phyloP scores from a whole-genome alignment of 1,140 invertebrate species.

The Centruroides sculpturatus region DNA sequence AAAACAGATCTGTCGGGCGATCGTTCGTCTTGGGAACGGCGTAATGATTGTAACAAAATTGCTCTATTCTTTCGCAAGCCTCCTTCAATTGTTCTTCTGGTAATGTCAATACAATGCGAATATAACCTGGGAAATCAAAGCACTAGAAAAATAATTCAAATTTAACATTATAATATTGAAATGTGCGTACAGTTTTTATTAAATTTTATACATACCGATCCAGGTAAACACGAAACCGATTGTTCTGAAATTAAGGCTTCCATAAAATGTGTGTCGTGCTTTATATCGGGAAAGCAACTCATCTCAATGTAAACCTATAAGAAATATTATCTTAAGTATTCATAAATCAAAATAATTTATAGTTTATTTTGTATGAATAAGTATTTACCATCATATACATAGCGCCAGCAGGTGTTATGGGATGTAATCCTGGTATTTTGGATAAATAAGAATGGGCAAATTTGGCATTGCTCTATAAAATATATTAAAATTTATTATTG shows the following conservation, averaged over 20 bases:
- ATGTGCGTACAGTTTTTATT: background rate
- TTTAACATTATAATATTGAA: background rate
- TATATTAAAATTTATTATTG: background rate
- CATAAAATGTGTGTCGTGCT: slow-evolving; percentile 73
- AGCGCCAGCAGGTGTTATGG: slow-evolving; percentile 86
- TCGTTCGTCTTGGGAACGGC: background rate
- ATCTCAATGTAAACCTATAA: slow-evolving; percentile 53
- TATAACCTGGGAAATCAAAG: slow-evolving; percentile 75
- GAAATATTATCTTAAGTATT: background rate
- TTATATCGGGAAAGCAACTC: slow-evolving; percentile 44
- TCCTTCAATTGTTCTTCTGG: slow-evolving; percentile 63
- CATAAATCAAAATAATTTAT: background rate
- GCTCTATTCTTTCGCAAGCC: slow-evolving; percentile 64
- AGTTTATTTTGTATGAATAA: background rate
- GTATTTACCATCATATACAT: slow-evolving; percentile 95
- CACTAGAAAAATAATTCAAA: slow-evolving; percentile 31
- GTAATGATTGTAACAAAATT: slow-evolving; percentile 56
- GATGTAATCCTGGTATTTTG: slow-evolving; percentile 63
- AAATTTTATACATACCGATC: slow-evolving; percentile 25
- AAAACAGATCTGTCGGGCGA: background rate
- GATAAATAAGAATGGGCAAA: slow-evolving; percentile 57
- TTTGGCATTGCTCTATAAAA: slow-evolving; percentile 57
- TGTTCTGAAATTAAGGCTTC: slow-evolving; percentile 78
- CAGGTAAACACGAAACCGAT: slow-evolving; percentile 93
- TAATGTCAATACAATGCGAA: slow-evolving; percentile 79